Evolutionary conservation across 2,888 invertebrate genomes (phyloP), one percentile per base, ranked within the genome.

Genomic region (Magallana nippona): DNA sequence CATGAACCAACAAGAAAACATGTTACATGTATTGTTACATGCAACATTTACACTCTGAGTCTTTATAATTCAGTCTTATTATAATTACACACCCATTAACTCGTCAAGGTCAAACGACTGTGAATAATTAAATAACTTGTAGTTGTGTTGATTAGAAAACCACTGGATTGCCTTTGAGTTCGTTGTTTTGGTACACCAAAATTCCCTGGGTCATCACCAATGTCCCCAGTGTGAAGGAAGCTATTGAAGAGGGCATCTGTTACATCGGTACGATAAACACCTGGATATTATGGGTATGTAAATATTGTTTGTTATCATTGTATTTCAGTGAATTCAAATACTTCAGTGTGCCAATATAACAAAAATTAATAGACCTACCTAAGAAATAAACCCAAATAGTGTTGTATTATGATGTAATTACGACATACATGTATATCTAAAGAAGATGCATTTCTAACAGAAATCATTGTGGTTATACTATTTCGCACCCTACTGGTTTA

Each of bases 201-300:
- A 27, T 83, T 15, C 83, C 83, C 1, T 83, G 83, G 83, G 32
- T 83, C 15, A 56, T 79, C 11, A 56, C 71, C 1, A 83, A 83
- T 44, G 57, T 56, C 3, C 27, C 56, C 13, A 58, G 55, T 5
- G 80, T 83, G 1, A 80, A 57, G 32, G 44, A 55, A 57, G 83
- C 80, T 19, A 63, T 83, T 10, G 55, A 83, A 10, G 71, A 83
- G 19, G 77, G 77, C 22, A 79, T 77, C n/a, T 80, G 63, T 56
- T 11, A 71, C 17, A 22, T 71, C n/a, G 83, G 83, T 2, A 71
- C 83, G 8, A 77, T 83, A 5, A 58, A 83, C 32, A 80, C 83
- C 1, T 83, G 83, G 83, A 17, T 83, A 22, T 71, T 83, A 10
- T 83, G 83, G 83, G 83, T 83, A 83, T 22, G 19, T 22, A 27